Conservation (phyloP, 2,888 invertebrate species). For the Flabesymbios commensalis region DNA sequence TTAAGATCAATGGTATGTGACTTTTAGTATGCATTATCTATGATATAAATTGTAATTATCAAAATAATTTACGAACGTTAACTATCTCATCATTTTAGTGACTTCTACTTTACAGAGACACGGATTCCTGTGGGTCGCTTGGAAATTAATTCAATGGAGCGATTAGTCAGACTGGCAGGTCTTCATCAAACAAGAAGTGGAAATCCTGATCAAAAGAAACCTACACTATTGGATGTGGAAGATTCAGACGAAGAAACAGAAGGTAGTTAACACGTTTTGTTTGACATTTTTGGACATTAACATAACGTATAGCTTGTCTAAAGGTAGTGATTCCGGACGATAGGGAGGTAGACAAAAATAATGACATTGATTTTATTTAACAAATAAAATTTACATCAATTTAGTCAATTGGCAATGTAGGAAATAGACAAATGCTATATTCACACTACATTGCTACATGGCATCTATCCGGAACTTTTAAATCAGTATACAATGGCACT, state of each 20-base stretch:
- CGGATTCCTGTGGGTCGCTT: constrained; percentile 50
- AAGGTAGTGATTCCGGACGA: too few relatives aligned
- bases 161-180: constrained; percentile 42
- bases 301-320: too few relatives aligned
- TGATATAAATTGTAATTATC: not conserved
- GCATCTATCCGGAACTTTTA: too few relatives aligned
- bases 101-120: constrained; percentile 17
- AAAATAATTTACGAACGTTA: not conserved
- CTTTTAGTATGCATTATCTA: not conserved
- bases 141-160: constrained; percentile 51
- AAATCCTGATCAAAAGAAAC: not conserved
- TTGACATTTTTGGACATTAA: too few relatives aligned
- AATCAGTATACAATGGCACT: too few relatives aligned
- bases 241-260: constrained; percentile 43
- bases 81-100: not conserved
- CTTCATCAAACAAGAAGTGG: constrained; percentile 40
- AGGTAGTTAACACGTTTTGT: not conserved
- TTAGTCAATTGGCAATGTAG: too few relatives aligned
- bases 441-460: too few relatives aligned
- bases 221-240: constrained; percentile 41
- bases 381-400: too few relatives aligned
- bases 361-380: too few relatives aligned
- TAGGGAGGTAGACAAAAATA: too few relatives aligned
- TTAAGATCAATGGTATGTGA: constrained; percentile 54
- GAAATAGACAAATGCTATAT: too few relatives aligned